Base-by-base conservation (phyloP, 2,888 invertebrate genomes). In the Mesoligia furuncula region DNA sequence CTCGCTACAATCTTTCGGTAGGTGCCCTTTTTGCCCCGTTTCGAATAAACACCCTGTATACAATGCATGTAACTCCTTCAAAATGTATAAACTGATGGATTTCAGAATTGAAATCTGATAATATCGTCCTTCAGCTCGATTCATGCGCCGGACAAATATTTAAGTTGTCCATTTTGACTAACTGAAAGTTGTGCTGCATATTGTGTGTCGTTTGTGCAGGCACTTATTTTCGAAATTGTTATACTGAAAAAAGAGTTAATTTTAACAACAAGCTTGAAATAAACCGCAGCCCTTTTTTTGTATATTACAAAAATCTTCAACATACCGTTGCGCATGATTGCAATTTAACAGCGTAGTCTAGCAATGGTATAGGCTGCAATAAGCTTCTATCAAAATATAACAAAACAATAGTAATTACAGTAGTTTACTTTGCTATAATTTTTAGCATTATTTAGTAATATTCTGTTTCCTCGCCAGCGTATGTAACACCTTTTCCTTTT, bases 401-500 rank as follows among this genome's bases (percentile, higher is more conserved):
- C 13, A n/a, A 48, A 81, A 31, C 15, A 59, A 13, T 74, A 48
- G 17, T 79, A 15, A 69, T 57, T 17, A 54, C 9, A 54, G 24
- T 57, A 31, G 42, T 65, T 80, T 72, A 65, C 20, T 61, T 73
- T 42, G 57, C 20, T 13, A 62, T 45, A 69, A 36, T 36, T 77
- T 59, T 51, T 59, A 54, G 36, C 36, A 77, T 64, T 79, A 57
- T 71, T 70, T 72, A 68, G 20, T 66, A 27, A 79, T 42, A 42
- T 81, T 85, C 48, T 76, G 71, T 81, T 80, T 71, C 24, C 11
- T 81, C 59, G 72, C 68, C 64, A 72, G 71, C 75, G 59, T 84
- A 51, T 79, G n/a, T 79, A 73, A 72, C 75, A 66, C 73, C 65
- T 57, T 85, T 78, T 84, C 27, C 27, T 66, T 76, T 84, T 88